Evolutionary conservation across 2,888 invertebrate species (phyloP), one percentile per base, ranked within the genome.

Genomic region (Lithophane socia): DNA sequence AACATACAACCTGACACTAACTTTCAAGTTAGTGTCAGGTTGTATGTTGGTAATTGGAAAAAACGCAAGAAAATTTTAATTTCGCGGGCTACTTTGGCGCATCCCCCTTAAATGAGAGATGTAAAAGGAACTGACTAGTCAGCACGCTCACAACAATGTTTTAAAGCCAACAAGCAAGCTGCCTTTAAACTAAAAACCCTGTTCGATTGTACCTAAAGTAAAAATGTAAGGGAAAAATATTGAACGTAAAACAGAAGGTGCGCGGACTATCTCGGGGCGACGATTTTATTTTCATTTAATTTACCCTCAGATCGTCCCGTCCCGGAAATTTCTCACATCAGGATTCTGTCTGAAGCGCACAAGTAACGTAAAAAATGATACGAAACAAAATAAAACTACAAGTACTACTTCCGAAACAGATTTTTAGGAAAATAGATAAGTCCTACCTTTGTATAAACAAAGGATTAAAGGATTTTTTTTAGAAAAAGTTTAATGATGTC

Each of bases 211-310:
- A n/a, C 0, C 54, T 21, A 58, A 60, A 60, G 16, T 16, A 52
- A 68, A 67, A 79, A 56, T 47, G 8, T n/a, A 24, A 24, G 24
- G n/a, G 63, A 9, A 58, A 67, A 79, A 65, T 64, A 65, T 74
- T 47, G 47, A 24, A 65, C 44, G 21, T 56, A 37, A 61, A 24
- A 52, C 37, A 29, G 9, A 52, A 44, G 13, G 52, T 47, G 21
- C 16, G 18, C 47, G 56, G 49, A 70, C 61, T 37, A 54, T 60
- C 37, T 61, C 60, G 29, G 58, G 47, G 64, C 61, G 52, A 81
- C 24, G 44, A 76, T 81, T 67, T 80, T 81, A 78, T 82, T 82
- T 82, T 74, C 74, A 69, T 83, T 79, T 75, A 3, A 79, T 83
- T 75, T 83, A 66, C 63, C 63, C 47, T 58, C 44, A 56, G 61